These are phyloP conservation scores for Chelon labrosus DNA, from an alignment of 2,797 vertebrate species.

Conservation along the genomic window DNA sequence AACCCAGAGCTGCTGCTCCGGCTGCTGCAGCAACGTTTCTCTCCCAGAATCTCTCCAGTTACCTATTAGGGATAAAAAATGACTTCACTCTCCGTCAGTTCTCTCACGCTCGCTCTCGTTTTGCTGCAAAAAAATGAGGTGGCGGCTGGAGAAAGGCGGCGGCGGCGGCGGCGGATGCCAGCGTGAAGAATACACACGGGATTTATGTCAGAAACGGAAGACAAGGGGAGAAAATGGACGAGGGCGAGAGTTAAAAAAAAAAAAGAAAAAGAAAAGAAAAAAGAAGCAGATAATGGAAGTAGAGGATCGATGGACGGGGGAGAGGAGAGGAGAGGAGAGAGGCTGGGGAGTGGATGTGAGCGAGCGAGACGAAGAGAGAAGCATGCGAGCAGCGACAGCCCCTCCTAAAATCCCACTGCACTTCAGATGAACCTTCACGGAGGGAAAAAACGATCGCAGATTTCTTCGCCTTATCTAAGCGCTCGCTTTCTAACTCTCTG, in stretches of 20 bases:
- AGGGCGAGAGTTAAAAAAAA: background rate
- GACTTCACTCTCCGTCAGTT: constrained; percentile 23
- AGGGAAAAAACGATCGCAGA: background rate
- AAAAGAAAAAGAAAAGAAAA: background rate
- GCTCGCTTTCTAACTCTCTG: background rate
- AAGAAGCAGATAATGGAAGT: background rate
- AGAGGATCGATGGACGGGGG: background rate
- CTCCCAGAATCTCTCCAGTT: background rate
- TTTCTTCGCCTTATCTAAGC: constrained; percentile 41
- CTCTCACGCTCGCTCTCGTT: background rate
- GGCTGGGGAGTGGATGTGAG: background rate
- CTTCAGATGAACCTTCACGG: constrained; percentile 65
- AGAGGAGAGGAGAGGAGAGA: background rate
- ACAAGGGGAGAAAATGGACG: background rate
- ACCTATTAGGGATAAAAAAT: constrained; percentile 11
- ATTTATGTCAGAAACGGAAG: background rate
- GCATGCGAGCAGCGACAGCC: background rate
- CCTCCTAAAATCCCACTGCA: constrained; percentile 69
- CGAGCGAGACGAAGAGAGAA: constrained; percentile 4
- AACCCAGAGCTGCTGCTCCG: constrained; percentile 18
- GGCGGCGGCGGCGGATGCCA: background rate
- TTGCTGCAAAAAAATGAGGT: background rate
- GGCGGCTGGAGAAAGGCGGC: constrained; percentile 11
- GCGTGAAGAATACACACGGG: background rate
- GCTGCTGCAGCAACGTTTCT: constrained; percentile 29